Conservation (phyloP, 2,113 vertebrate genomes). For the Pimephales promelas region DNA sequence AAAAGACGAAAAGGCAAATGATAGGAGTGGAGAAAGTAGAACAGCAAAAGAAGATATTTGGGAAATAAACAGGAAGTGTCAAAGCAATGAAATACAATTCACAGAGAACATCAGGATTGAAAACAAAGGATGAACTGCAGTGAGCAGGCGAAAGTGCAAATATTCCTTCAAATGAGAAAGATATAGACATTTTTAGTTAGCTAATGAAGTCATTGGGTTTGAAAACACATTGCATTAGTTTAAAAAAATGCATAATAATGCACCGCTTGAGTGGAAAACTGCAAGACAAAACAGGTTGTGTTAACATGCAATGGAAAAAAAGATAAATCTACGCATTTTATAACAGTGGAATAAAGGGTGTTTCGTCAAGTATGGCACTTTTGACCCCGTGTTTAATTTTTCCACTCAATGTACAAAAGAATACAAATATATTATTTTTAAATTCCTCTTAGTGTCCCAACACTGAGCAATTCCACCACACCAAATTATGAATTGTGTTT, state of each 20-base stretch:
- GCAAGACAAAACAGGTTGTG: background rate
- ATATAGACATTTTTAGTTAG: background rate
- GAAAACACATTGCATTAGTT: conserved; percentile 21
- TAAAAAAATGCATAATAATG: background rate
- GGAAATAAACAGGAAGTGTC: background rate
- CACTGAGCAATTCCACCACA: background rate
- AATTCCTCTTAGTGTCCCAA: background rate
- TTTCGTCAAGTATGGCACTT: background rate
- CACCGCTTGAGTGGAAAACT: conserved; percentile 14
- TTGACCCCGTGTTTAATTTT: background rate
- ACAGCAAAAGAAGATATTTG: conserved; percentile 58
- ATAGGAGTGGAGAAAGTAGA: conserved; percentile 73
- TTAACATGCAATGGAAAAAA: background rate
- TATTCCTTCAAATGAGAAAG: background rate
- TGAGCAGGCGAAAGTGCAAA: background rate
- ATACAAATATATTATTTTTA: background rate
- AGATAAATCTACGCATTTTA: background rate
- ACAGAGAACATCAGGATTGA: background rate
- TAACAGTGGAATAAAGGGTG: background rate
- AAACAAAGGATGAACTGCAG: background rate
- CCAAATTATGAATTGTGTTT: background rate
- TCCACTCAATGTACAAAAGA: background rate
- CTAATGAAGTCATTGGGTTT: conserved; percentile 12
- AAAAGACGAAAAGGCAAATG: conserved; percentile 65
- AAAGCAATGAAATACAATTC: background rate